A percentile compares a stretch with the other conserved stretches of the same genome.
These are phyloP conservation scores for Sciurus vulgaris DNA, from an alignment of 2,797 vertebrate genomes.

Conservation along the genomic window DNA sequence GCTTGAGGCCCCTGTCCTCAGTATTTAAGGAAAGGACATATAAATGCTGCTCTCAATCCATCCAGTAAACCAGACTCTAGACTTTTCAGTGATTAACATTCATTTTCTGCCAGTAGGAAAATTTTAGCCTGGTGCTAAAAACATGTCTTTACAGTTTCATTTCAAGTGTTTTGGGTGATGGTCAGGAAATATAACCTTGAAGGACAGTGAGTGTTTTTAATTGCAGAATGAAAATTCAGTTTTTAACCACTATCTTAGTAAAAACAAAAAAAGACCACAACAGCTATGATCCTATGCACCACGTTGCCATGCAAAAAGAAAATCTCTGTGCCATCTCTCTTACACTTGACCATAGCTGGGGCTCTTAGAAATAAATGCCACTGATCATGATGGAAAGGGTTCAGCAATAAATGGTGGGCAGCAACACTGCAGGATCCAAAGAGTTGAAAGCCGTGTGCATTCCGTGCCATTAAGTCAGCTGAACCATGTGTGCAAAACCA, in stretches of 20 bases:
- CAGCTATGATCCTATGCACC: neutral
- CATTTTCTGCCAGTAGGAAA: neutral
- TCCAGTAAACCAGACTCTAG: neutral
- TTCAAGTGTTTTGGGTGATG: neutral
- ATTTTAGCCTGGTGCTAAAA: neutral
- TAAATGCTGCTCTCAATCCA: neutral
- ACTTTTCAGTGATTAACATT: neutral
- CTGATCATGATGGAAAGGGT: neutral
- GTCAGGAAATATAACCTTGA: neutral
- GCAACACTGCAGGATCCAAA: neutral
- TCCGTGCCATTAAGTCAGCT: neutral
- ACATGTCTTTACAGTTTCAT: neutral
- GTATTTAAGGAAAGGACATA: neutral
- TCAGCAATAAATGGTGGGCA: neutral
- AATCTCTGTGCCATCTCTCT: neutral
- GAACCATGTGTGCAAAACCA: neutral
- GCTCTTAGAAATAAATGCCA: neutral
- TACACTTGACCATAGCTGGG: neutral
- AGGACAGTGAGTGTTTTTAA: neutral
- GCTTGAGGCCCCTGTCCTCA: neutral
- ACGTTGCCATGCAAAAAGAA: neutral
- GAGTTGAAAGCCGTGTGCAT: neutral
- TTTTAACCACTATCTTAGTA: neutral
- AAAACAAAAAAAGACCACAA: neutral
- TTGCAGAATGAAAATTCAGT: neutral